phyloP scores from a whole-genome alignment of 2,797 vertebrate genomes.

The Buphagus erythrorhynchus region DNA sequence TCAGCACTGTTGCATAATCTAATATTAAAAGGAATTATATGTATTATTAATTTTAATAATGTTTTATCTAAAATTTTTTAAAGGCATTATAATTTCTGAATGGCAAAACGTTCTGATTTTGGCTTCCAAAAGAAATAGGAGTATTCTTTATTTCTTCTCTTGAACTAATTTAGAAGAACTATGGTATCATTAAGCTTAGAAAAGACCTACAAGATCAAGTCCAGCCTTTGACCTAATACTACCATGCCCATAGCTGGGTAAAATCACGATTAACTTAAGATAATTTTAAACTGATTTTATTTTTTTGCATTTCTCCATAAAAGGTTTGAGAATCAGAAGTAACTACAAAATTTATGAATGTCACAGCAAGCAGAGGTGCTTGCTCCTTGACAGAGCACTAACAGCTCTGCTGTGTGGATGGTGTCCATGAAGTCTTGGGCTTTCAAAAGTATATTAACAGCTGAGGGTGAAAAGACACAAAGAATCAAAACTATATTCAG shows the following conservation, averaged over 20 bases:
- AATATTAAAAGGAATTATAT: constrained; percentile 1
- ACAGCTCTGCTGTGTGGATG: background rate
- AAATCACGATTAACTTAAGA: background rate
- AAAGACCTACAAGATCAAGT: background rate
- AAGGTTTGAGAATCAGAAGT: background rate
- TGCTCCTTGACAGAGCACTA: background rate
- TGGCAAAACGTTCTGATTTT: background rate
- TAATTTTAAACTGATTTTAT: background rate
- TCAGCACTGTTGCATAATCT: background rate
- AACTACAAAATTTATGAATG: background rate
- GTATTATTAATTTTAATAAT: background rate
- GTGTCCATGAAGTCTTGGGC: background rate
- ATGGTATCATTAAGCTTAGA: background rate
- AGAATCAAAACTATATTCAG: background rate
- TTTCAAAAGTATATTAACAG: background rate
- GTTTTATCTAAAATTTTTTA: background rate
- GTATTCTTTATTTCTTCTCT: background rate
- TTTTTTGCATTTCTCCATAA: background rate
- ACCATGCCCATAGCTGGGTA: background rate
- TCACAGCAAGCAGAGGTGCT: background rate
- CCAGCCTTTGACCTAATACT: background rate
- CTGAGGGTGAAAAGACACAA: background rate
- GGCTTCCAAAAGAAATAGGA: background rate
- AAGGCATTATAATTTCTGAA: background rate
- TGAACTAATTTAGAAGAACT: background rate